Base-by-base conservation (phyloP, 2,113 vertebrate genomes). In the Echinops telfairi region DNA sequence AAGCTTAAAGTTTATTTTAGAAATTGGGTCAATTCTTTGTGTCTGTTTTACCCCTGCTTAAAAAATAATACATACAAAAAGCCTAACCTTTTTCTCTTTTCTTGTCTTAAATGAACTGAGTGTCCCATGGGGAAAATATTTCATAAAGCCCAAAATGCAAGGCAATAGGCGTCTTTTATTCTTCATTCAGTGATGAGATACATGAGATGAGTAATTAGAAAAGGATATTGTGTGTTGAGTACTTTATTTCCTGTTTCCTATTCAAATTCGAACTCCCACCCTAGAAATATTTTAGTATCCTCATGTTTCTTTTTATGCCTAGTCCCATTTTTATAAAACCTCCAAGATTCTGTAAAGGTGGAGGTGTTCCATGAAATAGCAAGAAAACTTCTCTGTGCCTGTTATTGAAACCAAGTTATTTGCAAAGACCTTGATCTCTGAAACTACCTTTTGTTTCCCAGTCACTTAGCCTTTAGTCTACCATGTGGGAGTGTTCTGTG, bases 1-100 rank as follows among this genome's bases (percentile, higher is more conserved):
- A 94, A 96, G 86, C 27, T 16, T 88, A 40, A 79, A 92, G 83
- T 95, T 97, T 95, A 60, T 81, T 96, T 57, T 80, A 85, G 84
- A 95, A 88, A 96, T 53, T 12, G 0, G 2, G 92, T 95, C 87
- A 96, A 16, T 77, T 93, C 70, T 92, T 95, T 83, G 83, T 40
- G 75, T 83, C 82, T 36, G 68, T 85, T 92, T 93, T 89, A 87
- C 88, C 60, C 80, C 47, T 90, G 62, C 38, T 94, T 96, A 64
- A 95, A 80, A 96, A 95, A 22, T 90, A 94, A 82, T 38, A 66
- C 73, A 53, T 53, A 14, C 47, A 53, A 53, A 53, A 53, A 10
- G 12, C 47, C 12, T 14, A 53, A 53, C 47, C 93, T 80, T 38
- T 66, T 76, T 27, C 78, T 31, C 94, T 40, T 43, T 66, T 38